Evolutionary conservation across 2,113 vertebrate genomes (phyloP).

Genomic region (Rhineura floridana): DNA sequence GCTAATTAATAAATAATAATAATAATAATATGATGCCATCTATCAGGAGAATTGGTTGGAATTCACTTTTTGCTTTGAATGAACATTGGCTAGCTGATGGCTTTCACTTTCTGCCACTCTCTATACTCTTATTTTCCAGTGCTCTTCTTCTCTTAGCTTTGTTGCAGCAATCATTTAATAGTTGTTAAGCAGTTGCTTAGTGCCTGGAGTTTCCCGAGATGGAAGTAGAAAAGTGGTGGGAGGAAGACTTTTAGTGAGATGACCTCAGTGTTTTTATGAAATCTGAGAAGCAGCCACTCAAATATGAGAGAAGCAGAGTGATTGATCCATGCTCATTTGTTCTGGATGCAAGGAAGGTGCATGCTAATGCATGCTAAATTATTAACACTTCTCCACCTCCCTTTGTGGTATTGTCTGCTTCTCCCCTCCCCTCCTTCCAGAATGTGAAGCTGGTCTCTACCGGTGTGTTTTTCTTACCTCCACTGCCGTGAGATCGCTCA

Average conservation of each 20-base stretch:
- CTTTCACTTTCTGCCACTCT: not conserved
- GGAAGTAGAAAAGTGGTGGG: not conserved
- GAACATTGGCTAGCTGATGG: not conserved
- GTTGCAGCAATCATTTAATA: not conserved
- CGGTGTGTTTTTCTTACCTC: not conserved
- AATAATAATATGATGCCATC: not conserved
- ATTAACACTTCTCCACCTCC: slow-evolving; percentile 62
- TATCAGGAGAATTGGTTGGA: not conserved
- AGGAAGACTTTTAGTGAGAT: slow-evolving; percentile 23
- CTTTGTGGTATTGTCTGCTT: slow-evolving; percentile 31
- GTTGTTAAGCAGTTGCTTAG: slow-evolving; percentile 3
- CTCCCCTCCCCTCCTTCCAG: not conserved
- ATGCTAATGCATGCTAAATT: slow-evolving; percentile 75
- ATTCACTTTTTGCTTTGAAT: not conserved
- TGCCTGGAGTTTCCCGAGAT: not conserved
- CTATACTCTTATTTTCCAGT: not conserved
- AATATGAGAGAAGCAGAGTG: slow-evolving; percentile 41
- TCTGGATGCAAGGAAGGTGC: slow-evolving; percentile 63
- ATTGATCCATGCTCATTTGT: slow-evolving; percentile 63
- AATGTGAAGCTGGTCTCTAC: slow-evolving; percentile 13
- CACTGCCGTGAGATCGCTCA: slow-evolving; percentile 49
- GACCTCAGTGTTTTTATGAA: slow-evolving; percentile 54
- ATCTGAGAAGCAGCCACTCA: slow-evolving; percentile 52
- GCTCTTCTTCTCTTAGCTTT: not conserved
- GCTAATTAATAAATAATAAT: no score